These are phyloP conservation scores for Eupristina koningsbergeri DNA, from an alignment of 1,140 invertebrate species.

Conservation along the genomic window DNA sequence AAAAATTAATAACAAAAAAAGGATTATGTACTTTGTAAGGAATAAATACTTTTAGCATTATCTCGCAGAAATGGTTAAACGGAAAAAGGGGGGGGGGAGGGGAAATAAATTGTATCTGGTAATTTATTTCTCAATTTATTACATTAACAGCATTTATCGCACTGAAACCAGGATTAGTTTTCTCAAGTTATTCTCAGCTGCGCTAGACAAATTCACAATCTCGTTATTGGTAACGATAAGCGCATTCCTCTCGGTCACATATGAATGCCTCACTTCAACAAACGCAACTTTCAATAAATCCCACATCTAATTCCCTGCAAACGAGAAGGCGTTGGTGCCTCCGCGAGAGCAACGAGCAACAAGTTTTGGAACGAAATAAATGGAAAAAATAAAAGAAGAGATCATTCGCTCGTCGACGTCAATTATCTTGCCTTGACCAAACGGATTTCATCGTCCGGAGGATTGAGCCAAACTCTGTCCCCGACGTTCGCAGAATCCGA, in stretches of 20 bases:
- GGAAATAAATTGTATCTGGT: neutral
- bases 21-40: neutral
- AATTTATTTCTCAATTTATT: neutral
- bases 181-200: neutral
- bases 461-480: neutral
- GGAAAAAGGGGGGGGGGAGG: neutral
- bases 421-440: neutral
- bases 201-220: neutral
- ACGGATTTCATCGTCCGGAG: neutral
- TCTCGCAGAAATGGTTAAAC: no score
- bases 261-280: neutral
- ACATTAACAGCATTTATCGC: neutral
- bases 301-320: neutral
- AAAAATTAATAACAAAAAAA: no score
- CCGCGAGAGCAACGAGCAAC: neutral
- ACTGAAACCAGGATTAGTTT: neutral
- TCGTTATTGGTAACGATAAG: neutral
- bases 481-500: neutral
- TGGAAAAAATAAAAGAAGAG: neutral
- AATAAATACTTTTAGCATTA: neutral
- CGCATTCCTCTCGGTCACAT: neutral
- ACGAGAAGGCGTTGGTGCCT: neutral
- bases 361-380: neutral
- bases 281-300: neutral
- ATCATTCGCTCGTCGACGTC: neutral